Percentiles rank a stretch among this genome's conserved stretches.
Evolutionary conservation across 2,797 vertebrate genomes (phyloP).

Genomic region (Acipenser transmontanus): DNA sequence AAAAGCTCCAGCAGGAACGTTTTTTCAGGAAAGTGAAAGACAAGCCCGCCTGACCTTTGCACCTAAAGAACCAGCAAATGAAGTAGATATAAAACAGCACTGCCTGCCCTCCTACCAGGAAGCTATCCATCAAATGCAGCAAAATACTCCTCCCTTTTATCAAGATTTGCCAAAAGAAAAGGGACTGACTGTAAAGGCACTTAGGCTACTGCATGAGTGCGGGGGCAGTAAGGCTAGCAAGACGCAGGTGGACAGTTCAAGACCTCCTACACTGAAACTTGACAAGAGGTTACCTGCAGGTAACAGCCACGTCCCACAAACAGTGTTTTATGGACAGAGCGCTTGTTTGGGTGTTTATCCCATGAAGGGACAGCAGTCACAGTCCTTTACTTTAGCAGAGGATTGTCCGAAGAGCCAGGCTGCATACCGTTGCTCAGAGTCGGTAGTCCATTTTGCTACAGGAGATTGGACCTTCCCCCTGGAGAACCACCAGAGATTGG

Average conservation of each 20-base stretch:
- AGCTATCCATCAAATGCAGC: slow-evolving; percentile 46
- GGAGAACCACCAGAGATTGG: slow-evolving; percentile 34
- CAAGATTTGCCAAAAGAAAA: slow-evolving; percentile 34
- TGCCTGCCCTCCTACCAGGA: slow-evolving; percentile 54
- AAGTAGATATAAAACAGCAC: not conserved
- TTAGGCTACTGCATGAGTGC: slow-evolving; percentile 43
- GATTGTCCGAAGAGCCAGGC: slow-evolving; percentile 30
- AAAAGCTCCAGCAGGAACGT: slow-evolving; percentile 16
- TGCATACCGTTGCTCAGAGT: slow-evolving; percentile 45
- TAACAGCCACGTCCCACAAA: slow-evolving; percentile 42
- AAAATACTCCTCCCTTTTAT: slow-evolving; percentile 40
- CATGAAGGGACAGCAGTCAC: slow-evolving; percentile 50
- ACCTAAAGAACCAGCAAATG: not conserved
- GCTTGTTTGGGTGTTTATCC: slow-evolving; percentile 37
- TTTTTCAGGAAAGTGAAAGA: slow-evolving; percentile 12
- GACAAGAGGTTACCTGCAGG: slow-evolving; percentile 15
- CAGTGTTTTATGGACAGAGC: slow-evolving; percentile 59
- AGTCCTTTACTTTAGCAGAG: slow-evolving; percentile 32
- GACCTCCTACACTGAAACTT: not conserved
- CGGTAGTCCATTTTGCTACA: slow-evolving; percentile 16
- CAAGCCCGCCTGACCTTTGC: not conserved
- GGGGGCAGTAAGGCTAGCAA: slow-evolving; percentile 24
- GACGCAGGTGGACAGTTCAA: slow-evolving; percentile 17
- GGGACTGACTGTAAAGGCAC: slow-evolving; percentile 45
- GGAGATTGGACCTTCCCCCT: slow-evolving; percentile 25